Evolutionary conservation across 2,888 invertebrate genomes (phyloP), one percentile per base, ranked within the genome.

Genomic region (Mellilla xanthometata): DNA sequence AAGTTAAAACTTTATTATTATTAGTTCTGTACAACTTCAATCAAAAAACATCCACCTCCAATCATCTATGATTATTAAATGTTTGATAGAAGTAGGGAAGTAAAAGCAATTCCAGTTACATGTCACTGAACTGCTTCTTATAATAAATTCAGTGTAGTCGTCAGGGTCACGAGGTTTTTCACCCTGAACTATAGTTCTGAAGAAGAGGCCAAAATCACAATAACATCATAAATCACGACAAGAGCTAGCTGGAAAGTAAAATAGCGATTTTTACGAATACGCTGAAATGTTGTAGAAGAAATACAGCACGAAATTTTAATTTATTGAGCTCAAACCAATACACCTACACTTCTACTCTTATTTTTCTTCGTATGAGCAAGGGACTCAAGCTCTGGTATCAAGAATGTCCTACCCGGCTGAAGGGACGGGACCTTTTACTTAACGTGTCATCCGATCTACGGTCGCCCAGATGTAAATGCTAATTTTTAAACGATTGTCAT

Each of bases 141-240:
- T 12, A 39, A 15, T 39, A 9, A 23, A 45, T 47, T 49, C 30
- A 34, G 29, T 19, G 8, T 22, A 28, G n/a, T 40, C 43, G 12
- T 54, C 52, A 65, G 62, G 65, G 66, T 58, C 52, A 52, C 48
- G 22, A 60, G 56, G 49, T 56, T 49, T 55, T 65, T 59, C 51
- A 67, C 58, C 57, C 46, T 12, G 13, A 42, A 26, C 49, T 24
- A 39, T 24, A 32, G 19, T 46, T 35, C 45, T 50, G 23, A 52
- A 54, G 7, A 56, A 35, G 55, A 53, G 19, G 7, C 15, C 6
- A 19, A 19, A 19, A 19, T 19, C 50, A 49, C 44, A 43, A 52
- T 54, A 62, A 50, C 33, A 26, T 24, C 48, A 51, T 66, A 58
- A 59, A 62, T 65, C 49, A 58, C 46, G 57, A 44, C 29, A 34